Percentiles rank a stretch among this genome's conserved stretches.
Evolutionary conservation across 2,797 vertebrate genomes (phyloP).

Genomic region (Semaprochilodus insignis): DNA sequence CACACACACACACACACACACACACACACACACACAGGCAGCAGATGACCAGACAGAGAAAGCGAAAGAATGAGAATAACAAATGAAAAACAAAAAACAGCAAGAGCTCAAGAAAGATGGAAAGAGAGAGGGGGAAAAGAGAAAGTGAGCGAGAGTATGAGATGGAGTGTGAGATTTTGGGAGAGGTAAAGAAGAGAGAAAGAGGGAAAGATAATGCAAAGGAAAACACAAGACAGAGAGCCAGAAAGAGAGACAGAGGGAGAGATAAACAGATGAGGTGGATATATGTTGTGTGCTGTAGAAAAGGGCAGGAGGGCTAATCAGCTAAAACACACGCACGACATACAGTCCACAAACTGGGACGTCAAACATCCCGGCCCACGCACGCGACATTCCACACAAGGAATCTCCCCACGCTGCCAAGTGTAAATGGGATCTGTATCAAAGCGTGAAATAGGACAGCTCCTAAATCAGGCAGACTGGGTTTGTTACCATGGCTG

Average conservation of each 20-base stretch:
- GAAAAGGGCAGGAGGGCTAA: background rate
- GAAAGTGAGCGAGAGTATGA: background rate
- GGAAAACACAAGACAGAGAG: background rate
- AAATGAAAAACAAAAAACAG: too few relatives aligned
- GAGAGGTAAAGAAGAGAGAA: background rate
- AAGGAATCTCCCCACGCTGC: background rate
- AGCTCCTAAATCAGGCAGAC: constrained; percentile 19
- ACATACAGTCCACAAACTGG: background rate
- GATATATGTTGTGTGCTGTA: background rate
- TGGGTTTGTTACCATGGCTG: constrained; percentile 42
- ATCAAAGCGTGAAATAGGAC: constrained; percentile 21
- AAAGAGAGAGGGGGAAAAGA: too few relatives aligned
- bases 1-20: background rate
- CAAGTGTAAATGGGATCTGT: background rate
- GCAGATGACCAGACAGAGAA: background rate
- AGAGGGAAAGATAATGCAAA: background rate
- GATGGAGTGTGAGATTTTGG: background rate
- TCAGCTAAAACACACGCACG: background rate
- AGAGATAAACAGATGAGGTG: constrained; percentile 12
- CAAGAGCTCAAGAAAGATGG: too few relatives aligned
- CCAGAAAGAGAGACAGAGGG: background rate
- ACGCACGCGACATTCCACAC: background rate
- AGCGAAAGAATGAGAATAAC: too few relatives aligned
- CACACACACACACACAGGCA: constrained; percentile 17
- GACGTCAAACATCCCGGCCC: background rate